Evolutionary conservation across 2,113 vertebrate genomes (phyloP).

Genomic region (Cyanoderma ruficeps): DNA sequence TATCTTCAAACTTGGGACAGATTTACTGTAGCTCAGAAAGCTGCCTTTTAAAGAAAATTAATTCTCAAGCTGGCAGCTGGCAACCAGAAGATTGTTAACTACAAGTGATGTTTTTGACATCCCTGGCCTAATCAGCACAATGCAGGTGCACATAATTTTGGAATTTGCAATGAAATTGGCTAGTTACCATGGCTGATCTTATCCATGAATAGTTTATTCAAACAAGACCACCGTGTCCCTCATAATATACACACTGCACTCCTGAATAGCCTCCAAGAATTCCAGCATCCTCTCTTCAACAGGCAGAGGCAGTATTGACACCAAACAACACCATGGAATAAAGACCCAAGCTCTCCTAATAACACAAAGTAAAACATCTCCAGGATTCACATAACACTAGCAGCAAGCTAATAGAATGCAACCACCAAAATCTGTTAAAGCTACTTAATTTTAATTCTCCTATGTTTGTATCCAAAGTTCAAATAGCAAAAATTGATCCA

Average conservation of each 20-base stretch:
- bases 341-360: neutral
- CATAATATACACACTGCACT: neutral
- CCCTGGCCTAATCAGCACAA: neutral
- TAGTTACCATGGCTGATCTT: neutral
- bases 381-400: neutral
- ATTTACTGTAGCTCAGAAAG: neutral
- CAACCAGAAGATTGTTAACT: neutral
- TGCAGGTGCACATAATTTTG: slow-evolving; percentile 28
- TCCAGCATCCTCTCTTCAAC: neutral
- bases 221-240: neutral
- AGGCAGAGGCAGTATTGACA: neutral
- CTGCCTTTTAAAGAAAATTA: neutral
- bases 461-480: neutral
- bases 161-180: slow-evolving; percentile 28
- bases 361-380: neutral
- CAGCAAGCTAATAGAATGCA: neutral
- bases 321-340: neutral
- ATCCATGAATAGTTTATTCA: slow-evolving; percentile 17
- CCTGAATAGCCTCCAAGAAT: neutral
- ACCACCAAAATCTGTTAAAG: neutral
- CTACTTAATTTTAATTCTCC: neutral
- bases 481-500: neutral
- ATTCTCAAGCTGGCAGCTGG: neutral
- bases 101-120: slow-evolving; percentile 1
- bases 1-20: neutral